Evolutionary conservation across 2,797 vertebrate species (phyloP).

Genomic region (Oryzias dopingdopingensis): DNA sequence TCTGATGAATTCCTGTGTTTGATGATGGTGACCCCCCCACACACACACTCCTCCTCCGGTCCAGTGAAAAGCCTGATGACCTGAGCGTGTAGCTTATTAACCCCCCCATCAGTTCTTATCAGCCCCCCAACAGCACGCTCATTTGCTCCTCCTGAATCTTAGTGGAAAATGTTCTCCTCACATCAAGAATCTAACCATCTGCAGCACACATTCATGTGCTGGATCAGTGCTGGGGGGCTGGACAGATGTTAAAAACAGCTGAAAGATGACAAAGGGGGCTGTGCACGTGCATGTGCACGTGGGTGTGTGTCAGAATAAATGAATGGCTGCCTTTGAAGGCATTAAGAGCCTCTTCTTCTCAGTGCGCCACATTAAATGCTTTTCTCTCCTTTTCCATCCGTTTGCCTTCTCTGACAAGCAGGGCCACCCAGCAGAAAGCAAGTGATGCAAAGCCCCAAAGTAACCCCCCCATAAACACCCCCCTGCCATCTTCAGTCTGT

Average conservation of each 20-base stretch:
- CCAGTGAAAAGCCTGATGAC: conserved; percentile 69
- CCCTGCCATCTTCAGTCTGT: conserved; percentile 94
- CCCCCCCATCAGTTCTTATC: conserved; percentile 77
- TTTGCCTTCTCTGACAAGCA: conserved; percentile 87
- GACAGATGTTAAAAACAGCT: conserved; percentile 88
- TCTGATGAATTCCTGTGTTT: too few species aligned
- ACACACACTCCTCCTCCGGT: conserved; percentile 50
- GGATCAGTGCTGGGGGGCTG: conserved; percentile 68
- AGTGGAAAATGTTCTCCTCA: conserved; percentile 55
- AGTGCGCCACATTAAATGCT: conserved; percentile 88
- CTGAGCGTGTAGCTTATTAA: conserved; percentile 78
- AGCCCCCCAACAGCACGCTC: conserved; percentile 68
- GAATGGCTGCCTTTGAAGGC: conserved; percentile 99
- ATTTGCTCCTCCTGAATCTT: conserved; percentile 64
- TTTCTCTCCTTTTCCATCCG: conserved; percentile 72
- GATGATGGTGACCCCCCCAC: background rate
- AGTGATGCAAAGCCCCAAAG: conserved; percentile 97
- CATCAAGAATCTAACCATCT: conserved; percentile 57
- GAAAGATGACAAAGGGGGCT: conserved; percentile 54
- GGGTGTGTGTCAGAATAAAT: conserved; percentile 87
- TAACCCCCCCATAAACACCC: conserved; percentile 94
- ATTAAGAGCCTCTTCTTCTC: conserved; percentile 97
- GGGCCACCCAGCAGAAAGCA: conserved; percentile 99
- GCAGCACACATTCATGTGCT: conserved; percentile 39
- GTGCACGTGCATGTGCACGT: conserved; percentile 28